Evolutionary conservation across 2,888 invertebrate genomes (phyloP).

Genomic region (Halictus ligatus): DNA sequence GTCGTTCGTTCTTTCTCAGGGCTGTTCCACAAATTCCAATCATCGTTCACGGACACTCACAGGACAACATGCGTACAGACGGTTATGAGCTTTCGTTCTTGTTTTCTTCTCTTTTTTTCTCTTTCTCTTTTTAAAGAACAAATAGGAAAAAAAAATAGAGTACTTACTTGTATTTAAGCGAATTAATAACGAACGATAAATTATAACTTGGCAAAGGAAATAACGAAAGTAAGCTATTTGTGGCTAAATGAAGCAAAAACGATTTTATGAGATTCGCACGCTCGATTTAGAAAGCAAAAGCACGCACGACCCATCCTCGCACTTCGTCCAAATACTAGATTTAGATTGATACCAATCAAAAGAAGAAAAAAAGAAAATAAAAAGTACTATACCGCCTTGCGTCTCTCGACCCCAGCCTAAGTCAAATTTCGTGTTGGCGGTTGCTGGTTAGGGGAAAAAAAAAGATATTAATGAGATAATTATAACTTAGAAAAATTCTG

Average conservation of each 20-base stretch:
- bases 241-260: constrained; percentile 70
- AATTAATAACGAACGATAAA: constrained; percentile 68
- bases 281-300: constrained; percentile 76
- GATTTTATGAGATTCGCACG: constrained; percentile 72
- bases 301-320: constrained; percentile 82
- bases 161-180: constrained; percentile 62
- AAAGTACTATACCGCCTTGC: constrained; percentile 62
- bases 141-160: constrained; percentile 11
- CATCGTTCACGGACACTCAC: constrained; percentile 41
- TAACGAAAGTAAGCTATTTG: constrained; percentile 69
- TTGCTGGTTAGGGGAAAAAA: constrained; percentile 71
- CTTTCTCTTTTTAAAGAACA: constrained; percentile 42
- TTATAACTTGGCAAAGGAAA: constrained; percentile 67
- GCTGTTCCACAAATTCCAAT: constrained; percentile 68
- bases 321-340: constrained; percentile 83
- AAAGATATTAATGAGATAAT: constrained; percentile 66
- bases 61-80: constrained; percentile 32
- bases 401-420: constrained; percentile 64
- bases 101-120: constrained; percentile 36
- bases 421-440: constrained; percentile 69
- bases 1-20: constrained; percentile 74
- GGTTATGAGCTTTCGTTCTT: constrained; percentile 55
- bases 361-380: constrained; percentile 56
- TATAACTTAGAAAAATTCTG: constrained; percentile 74
- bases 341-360: constrained; percentile 82